Evolutionary conservation across 2,888 invertebrate genomes (phyloP), one percentile per base, ranked within the genome.

Genomic region (Darwinula stevensoni): DNA sequence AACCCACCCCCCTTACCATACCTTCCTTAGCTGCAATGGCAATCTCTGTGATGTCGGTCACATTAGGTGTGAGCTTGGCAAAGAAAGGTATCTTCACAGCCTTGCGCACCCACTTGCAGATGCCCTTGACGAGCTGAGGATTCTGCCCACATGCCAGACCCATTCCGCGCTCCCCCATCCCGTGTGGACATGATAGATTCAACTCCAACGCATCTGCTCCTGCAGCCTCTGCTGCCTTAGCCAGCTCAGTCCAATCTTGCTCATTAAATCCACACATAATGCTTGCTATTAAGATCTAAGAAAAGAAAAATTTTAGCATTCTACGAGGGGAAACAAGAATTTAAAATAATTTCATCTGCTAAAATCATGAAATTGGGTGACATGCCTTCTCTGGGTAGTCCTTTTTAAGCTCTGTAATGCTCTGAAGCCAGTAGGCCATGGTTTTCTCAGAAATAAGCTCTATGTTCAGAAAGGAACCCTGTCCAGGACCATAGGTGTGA

Each of bases 91-190:
- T 78, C 46, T 71, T 71, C 5, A 84, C 64, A 0, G 74, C 68
- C 17, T 58, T 62, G 32, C 70, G 59, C 9, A 94, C 82, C 94
- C 94, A 97, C 34, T 61, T 55, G 0, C 86, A 72, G 45, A 97
- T 94, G 38, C 73, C 66, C 40, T 66, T 61, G 2, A 97, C 91
- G 36, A 86, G 51, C 16, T 67, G 65, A 0, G 86, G 74, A 49
- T 84, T 68, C 74, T 91, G 88, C 35, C 94, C 94, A 52, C 94
- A 94, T 29, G 94, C 94, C 32, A 97, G 56, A 0, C 94, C 97
- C 94, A 97, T 94, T 27, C 91, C 91, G 9, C 74, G 67, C 49
- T 91, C 91, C 2, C 86, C 88, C 88, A 97, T 94, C 4, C 94
- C 94, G 51, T 97, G 94, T 0, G 94, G 94, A 50, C 97, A 94